Percentiles rank a stretch among this genome's conserved stretches.
Evolutionary conservation across 1,140 invertebrate species (phyloP).

Genomic region (Pectinophora gossypiella): DNA sequence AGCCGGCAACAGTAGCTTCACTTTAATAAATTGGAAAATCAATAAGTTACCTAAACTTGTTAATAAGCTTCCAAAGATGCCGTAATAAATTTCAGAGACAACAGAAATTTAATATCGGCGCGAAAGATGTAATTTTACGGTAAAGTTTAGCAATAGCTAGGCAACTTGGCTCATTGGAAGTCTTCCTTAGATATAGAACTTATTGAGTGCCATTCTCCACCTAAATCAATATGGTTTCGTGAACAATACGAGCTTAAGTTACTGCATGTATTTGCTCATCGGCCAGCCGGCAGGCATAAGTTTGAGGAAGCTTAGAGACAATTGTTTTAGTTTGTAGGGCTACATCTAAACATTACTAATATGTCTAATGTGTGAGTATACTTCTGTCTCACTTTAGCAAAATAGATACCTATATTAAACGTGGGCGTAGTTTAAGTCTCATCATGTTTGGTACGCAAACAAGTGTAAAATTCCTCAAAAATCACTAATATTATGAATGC

Average conservation of each 20-base stretch:
- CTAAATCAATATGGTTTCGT: constrained; percentile 39
- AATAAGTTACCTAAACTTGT: constrained; percentile 12
- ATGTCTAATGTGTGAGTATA: no score
- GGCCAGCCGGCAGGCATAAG: no score
- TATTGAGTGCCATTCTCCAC: constrained; percentile 38
- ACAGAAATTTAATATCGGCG: constrained; percentile 57
- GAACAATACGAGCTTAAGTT: not conserved
- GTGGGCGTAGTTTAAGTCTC: no score
- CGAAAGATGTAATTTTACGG: constrained; percentile 54
- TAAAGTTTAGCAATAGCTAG: constrained; percentile 52
- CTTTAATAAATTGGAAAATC: not conserved
- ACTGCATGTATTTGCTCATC: no score
- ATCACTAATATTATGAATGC: no score
- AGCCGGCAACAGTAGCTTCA: not conserved
- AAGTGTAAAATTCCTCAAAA: no score
- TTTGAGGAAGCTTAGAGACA: no score
- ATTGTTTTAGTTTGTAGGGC: no score
- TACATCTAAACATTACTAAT: no score
- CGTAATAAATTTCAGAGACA: constrained; percentile 47
- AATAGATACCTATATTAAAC: no score
- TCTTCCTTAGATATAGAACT: constrained; percentile 33
- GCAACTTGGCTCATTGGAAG: constrained; percentile 36
- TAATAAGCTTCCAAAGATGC: constrained; percentile 31
- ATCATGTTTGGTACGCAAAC: no score
- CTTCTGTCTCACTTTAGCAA: no score